Evolutionary conservation across 2,888 invertebrate species (phyloP).

Genomic region (Eueremaeus valkanovi): DNA sequence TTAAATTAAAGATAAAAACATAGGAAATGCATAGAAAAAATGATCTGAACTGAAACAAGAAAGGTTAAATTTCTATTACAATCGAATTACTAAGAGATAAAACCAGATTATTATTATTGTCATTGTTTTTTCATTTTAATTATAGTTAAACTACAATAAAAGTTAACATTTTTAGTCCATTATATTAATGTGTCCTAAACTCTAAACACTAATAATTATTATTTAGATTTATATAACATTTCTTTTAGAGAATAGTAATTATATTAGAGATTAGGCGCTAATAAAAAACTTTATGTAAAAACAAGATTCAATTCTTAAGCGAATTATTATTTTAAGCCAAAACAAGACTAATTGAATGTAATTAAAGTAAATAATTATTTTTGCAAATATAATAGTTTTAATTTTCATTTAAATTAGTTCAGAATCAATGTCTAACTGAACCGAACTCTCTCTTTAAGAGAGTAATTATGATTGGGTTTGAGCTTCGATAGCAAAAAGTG

Average conservation of each 20-base stretch:
- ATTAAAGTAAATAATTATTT: not conserved
- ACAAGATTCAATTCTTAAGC: not conserved
- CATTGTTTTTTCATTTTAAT: too few relatives aligned
- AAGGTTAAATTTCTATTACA: not conserved
- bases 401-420: not conserved
- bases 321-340: not conserved
- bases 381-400: not conserved
- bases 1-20: too few relatives aligned
- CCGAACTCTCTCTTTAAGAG: not conserved
- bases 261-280: not conserved
- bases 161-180: not conserved
- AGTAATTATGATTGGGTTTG: not conserved
- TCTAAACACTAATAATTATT: not conserved
- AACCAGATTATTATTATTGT: too few relatives aligned
- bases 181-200: not conserved
- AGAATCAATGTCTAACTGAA: not conserved
- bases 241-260: not conserved
- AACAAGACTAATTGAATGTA: not conserved
- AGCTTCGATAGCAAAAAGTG: not conserved
- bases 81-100: too few relatives aligned
- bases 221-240: not conserved
- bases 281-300: not conserved
- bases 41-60: too few relatives aligned
- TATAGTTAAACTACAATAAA: not conserved
- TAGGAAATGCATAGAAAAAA: too few relatives aligned